Base-by-base conservation (phyloP, 1,140 invertebrate genomes). In the Sitodiplosis mosellana region DNA sequence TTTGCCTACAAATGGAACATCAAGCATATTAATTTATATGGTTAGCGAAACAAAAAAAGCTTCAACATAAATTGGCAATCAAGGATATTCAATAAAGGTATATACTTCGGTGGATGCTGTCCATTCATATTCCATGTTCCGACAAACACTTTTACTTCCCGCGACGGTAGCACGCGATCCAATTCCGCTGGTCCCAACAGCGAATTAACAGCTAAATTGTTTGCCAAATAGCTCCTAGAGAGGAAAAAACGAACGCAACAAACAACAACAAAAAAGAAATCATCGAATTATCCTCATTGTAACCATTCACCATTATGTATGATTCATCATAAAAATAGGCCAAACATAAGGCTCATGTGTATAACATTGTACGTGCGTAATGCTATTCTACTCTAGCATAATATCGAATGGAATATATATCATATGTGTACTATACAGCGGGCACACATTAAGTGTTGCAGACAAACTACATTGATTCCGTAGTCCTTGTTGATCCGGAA, bases 81-180 rank as follows among this genome's bases (percentile, higher is more conserved):
- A 40, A 5, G 14, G 14, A 40, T 40, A 51, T 2, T 7, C n/a
- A 15, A 50, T 27, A 18, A 18, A 17, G 38, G 19, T 17, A 56
- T 57, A 67, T 59, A 81, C 76, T 73, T 87, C 17, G 79, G 78
- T 42, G 80, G 78, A 51, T 69, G 71, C 56, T 82, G 85, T 12
- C 85, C 85, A 67, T 91, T 91, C 87, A 95, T 93, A 64, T 97
- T 97, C 91, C 91, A 96, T 5, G 88, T 90, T 12, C 87, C 88
- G 48, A 93, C 77, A 69, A 90, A 92, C 51, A 96, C 80, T 53
- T 75, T 81, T 0, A 94, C 67, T 67, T 87, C 80, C 53, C 84
- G 73, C 56, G 84, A 79, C 5, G 87, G 87, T 56, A 95, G 77
- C 20, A 87, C 81, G 60, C 85, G 78, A 53, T 87, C 80, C 38